A percentile compares a stretch with the other conserved stretches of the same genome.
phyloP scores from a whole-genome alignment of 2,888 invertebrate genomes.

The Sesia apiformis region DNA sequence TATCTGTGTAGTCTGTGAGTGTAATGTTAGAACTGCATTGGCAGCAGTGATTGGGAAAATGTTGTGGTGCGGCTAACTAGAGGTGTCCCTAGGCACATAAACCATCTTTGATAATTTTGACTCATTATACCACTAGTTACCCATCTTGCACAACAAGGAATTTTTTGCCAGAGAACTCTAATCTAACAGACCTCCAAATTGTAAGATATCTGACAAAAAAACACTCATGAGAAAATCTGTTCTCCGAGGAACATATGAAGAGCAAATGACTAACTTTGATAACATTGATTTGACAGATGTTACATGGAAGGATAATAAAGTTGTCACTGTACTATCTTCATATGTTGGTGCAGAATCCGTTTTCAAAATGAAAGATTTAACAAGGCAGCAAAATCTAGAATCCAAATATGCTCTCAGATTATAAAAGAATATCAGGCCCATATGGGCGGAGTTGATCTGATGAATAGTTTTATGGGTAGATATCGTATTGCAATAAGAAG shows the following conservation, averaged over 20 bases:
- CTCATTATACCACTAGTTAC: slow-evolving; percentile 20
- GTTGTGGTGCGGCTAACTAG: slow-evolving; percentile 19
- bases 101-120: slow-evolving; percentile 24
- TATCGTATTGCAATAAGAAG: no score
- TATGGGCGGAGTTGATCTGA: no score
- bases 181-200: slow-evolving; percentile 15
- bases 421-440: no score
- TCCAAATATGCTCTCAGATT: slow-evolving; percentile 18
- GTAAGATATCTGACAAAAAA: slow-evolving; percentile 24
- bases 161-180: slow-evolving; percentile 18
- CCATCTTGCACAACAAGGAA: slow-evolving; percentile 23
- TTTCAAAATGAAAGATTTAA: slow-evolving; percentile 17
- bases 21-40: no score
- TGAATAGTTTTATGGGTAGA: no score
- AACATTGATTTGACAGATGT: slow-evolving; percentile 22
- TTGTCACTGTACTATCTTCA: slow-evolving; percentile 23
- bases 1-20: no score
- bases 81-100: slow-evolving; percentile 21
- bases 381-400: slow-evolving; percentile 14
- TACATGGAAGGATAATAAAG: slow-evolving; percentile 28
- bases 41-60: no score
- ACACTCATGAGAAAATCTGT: slow-evolving; percentile 21
- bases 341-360: slow-evolving; percentile 25
- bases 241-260: slow-evolving; percentile 21
- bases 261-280: slow-evolving; percentile 20